phyloP scores from a whole-genome alignment of 2,113 vertebrate genomes.

The Lucifuga dentata region DNA sequence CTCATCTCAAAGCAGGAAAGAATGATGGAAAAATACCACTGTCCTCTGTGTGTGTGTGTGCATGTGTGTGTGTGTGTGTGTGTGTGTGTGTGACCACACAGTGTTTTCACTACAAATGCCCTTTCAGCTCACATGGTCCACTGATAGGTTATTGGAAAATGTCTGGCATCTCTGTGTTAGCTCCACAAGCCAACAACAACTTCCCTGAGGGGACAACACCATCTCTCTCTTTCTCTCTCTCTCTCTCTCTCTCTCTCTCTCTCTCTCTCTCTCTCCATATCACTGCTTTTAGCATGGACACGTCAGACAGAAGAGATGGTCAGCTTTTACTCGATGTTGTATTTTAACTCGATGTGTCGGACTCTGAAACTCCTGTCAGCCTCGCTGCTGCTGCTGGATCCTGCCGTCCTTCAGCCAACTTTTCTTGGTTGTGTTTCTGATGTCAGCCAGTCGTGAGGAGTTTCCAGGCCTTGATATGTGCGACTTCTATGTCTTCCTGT shows the following conservation, averaged over 20 bases:
- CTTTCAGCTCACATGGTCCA: conserved; percentile 59
- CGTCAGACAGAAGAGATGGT: too few relatives aligned
- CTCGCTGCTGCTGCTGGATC: too few relatives aligned
- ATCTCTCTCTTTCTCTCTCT: too few relatives aligned
- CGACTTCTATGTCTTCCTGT: background rate
- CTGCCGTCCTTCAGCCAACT: too few relatives aligned
- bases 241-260: too few relatives aligned
- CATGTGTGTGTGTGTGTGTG: conserved; percentile 25
- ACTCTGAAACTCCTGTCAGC: too few relatives aligned
- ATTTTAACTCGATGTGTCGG: too few relatives aligned
- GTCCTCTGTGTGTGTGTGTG: conserved; percentile 43
- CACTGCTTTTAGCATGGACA: too few relatives aligned
- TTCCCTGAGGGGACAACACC: background rate
- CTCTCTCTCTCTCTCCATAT: too few relatives aligned
- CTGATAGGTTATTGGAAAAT: conserved; percentile 69
- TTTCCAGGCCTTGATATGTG: conserved; percentile 2
- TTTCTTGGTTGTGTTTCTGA: too few relatives aligned
- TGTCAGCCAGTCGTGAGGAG: too few relatives aligned
- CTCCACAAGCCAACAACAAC: conserved; percentile 25
- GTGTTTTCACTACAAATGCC: conserved; percentile 76
- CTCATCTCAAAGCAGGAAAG: conserved; percentile 63
- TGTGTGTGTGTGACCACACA: conserved; percentile 62
- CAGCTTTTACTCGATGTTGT: too few relatives aligned
- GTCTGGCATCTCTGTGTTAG: conserved; percentile 58
- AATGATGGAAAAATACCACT: conserved; percentile 72